These are phyloP conservation scores for Anticlea derivata DNA, from an alignment of 2,888 invertebrate species.

Conservation along the genomic window DNA sequence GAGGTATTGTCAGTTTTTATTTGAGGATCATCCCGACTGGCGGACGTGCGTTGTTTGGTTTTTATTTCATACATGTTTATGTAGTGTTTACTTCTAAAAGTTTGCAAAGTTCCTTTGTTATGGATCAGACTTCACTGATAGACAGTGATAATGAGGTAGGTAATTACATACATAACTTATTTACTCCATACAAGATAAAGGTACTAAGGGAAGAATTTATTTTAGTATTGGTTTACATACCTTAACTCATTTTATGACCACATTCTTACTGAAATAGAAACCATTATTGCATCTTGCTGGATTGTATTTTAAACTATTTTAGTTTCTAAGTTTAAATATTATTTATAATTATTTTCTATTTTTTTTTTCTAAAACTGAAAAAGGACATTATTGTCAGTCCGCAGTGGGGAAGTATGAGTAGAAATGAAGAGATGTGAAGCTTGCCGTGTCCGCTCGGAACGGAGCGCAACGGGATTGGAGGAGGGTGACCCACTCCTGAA, in stretches of 20 bases:
- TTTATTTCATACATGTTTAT: slow-evolving; percentile 9
- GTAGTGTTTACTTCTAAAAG: slow-evolving; percentile 29
- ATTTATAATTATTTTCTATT: background rate
- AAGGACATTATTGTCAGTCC: slow-evolving; percentile 68
- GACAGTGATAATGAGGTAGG: slow-evolving; percentile 67
- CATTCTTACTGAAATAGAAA: background rate
- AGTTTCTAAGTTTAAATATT: background rate
- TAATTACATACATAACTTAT: slow-evolving; percentile 20
- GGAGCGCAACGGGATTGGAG: slow-evolving; percentile 52
- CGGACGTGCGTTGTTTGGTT: slow-evolving; percentile 34
- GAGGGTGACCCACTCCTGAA: slow-evolving; percentile 70
- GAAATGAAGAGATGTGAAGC: slow-evolving; percentile 78
- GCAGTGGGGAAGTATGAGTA: slow-evolving; percentile 78
- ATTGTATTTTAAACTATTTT: background rate
- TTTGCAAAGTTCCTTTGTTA: slow-evolving; percentile 41
- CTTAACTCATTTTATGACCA: background rate
- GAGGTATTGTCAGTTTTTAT: slow-evolving; percentile 40
- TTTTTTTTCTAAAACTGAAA: too few relatives aligned
- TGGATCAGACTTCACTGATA: slow-evolving; percentile 61
- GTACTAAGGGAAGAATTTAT: slow-evolving; percentile 12
- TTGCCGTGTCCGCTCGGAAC: slow-evolving; percentile 65
- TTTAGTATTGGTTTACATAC: slow-evolving; percentile 5
- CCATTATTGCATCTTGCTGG: background rate
- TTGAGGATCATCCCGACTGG: slow-evolving; percentile 41
- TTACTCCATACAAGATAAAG: slow-evolving; percentile 12